phyloP scores from a whole-genome alignment of 2,113 vertebrate genomes.

The Acinonyx jubatus region DNA sequence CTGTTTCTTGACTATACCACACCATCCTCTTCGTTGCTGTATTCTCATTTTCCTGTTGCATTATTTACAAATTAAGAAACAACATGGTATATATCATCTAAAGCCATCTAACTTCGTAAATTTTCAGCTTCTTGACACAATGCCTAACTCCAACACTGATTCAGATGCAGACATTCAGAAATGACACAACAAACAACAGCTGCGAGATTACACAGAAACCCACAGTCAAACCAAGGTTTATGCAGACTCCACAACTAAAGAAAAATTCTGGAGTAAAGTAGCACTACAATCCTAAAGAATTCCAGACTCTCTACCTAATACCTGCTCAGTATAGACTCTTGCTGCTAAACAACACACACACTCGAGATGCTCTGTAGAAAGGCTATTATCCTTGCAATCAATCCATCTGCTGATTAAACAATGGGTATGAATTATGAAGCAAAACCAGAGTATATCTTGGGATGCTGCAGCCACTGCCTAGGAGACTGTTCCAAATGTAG shows the following conservation, averaged over 20 bases:
- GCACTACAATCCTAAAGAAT: background rate
- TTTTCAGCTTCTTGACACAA: background rate
- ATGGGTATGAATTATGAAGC: background rate
- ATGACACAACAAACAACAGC: background rate
- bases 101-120: background rate
- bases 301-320: background rate
- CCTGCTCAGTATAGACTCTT: background rate
- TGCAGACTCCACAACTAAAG: background rate
- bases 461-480: background rate
- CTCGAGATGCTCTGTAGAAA: background rate
- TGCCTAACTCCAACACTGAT: background rate
- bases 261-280: background rate
- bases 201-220: background rate
- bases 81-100: background rate
- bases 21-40: background rate
- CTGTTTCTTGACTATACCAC: background rate
- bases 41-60: background rate
- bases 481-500: background rate
- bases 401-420: background rate
- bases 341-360: background rate
- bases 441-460: background rate
- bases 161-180: background rate
- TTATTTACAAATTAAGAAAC: conserved; percentile 28
- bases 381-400: background rate
- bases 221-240: background rate